Conservation (phyloP, 2,888 invertebrate genomes). For the Rotaria magnacalcarata region DNA sequence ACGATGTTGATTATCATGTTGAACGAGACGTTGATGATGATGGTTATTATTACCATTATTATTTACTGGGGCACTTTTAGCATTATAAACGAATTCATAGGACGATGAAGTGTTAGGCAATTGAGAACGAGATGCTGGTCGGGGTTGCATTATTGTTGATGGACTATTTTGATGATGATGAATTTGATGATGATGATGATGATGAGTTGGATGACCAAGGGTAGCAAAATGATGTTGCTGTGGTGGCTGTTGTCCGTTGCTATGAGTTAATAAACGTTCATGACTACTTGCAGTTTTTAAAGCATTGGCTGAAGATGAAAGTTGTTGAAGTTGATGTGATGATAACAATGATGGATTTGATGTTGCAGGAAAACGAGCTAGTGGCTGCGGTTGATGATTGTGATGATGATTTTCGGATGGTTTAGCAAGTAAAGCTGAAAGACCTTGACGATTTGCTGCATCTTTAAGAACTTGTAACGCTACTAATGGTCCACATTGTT, state of each 20-base stretch:
- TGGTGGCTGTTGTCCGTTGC: neutral
- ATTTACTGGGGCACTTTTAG: neutral
- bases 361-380: conserved; percentile 15
- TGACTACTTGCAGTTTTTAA: conserved; percentile 6
- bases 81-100: conserved; percentile 31
- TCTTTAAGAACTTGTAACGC: conserved; percentile 93
- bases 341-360: conserved; percentile 21
- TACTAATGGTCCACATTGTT: conserved; percentile 85
- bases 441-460: conserved; percentile 90
- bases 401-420: conserved; percentile 30
- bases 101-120: neutral
- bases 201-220: neutral
- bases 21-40: neutral
- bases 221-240: conserved; percentile 11
- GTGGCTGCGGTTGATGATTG: neutral
- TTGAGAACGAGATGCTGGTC: neutral
- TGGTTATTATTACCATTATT: neutral
- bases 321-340: neutral
- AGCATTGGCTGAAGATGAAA: neutral
- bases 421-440: conserved; percentile 61
- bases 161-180: neutral
- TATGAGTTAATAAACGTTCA: conserved; percentile 7
- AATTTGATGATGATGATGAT: conserved; percentile 28
- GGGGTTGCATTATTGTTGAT: neutral
- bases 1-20: neutral